Evolutionary conservation across 1,140 invertebrate species (phyloP).

Genomic region (Drosophila malerkotliana): DNA sequence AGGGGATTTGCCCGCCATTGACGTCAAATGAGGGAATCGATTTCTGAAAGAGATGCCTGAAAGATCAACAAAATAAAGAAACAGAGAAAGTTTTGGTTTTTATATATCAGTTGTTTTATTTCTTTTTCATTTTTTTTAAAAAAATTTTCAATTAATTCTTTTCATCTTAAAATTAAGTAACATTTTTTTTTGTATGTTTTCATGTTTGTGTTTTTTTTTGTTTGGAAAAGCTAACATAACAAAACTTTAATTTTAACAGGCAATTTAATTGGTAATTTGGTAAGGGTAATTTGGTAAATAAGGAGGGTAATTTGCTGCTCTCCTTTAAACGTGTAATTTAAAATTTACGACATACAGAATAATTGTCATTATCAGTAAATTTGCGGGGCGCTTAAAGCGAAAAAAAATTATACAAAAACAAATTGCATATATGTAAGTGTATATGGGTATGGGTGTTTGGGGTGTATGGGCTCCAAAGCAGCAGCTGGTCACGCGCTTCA

Average conservation of each 20-base stretch:
- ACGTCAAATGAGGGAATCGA: conserved; percentile 34
- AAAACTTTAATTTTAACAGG: conserved; percentile 72
- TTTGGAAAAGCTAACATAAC: conserved; percentile 76
- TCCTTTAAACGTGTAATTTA: conserved; percentile 42
- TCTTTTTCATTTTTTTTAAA: conserved; percentile 30
- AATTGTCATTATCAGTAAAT: conserved; percentile 68
- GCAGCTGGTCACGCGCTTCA: conserved; percentile 73
- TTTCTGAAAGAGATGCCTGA: conserved; percentile 28
- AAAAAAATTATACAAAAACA: conserved; percentile 42
- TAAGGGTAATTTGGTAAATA: too few relatives aligned
- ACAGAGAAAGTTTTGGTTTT: conserved; percentile 26
- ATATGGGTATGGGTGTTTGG: not conserved
- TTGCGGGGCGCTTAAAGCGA: conserved; percentile 50
- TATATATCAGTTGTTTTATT: conserved; percentile 22
- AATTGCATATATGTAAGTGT: conserved; percentile 26
- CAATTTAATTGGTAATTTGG: too few relatives aligned
- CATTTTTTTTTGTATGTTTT: conserved; percentile 39
- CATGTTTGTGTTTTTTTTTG: conserved; percentile 8
- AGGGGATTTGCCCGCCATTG: conserved; percentile 32
- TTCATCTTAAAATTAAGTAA: conserved; percentile 68
- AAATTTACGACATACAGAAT: conserved; percentile 61
- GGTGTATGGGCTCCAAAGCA: conserved; percentile 3
- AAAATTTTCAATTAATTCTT: conserved; percentile 65
- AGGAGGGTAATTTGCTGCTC: conserved; percentile 25
- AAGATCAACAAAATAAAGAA: conserved; percentile 35